phyloP scores from a whole-genome alignment of 2,888 invertebrate species.

The Ormyrus nitidulus region DNA sequence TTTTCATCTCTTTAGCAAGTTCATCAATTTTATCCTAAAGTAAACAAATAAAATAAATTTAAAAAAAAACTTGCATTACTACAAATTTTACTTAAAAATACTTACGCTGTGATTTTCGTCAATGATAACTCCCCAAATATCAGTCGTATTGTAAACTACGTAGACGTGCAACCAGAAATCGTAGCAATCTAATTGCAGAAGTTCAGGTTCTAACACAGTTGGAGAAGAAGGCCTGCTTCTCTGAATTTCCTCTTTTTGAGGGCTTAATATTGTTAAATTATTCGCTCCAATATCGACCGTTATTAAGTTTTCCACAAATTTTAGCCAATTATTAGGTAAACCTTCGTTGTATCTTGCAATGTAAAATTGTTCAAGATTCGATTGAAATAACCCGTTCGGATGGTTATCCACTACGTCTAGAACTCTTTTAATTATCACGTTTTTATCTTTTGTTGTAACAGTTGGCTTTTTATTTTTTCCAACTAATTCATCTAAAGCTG shows the following conservation, averaged over 20 bases:
- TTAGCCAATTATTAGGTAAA: slow-evolving; percentile 84
- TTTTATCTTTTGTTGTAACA: slow-evolving; percentile 60
- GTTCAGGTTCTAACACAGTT: slow-evolving; percentile 55
- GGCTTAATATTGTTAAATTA: slow-evolving; percentile 76
- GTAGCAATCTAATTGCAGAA: slow-evolving; percentile 69
- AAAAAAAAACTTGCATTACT: neutral
- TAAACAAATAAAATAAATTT: slow-evolving; percentile 12
- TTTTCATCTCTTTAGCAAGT: slow-evolving; percentile 73
- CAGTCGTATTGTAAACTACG: slow-evolving; percentile 79
- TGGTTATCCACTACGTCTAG: slow-evolving; percentile 75
- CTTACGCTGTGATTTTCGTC: slow-evolving; percentile 81
- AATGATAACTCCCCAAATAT: slow-evolving; percentile 83
- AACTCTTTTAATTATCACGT: slow-evolving; percentile 70
- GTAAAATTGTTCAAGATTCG: slow-evolving; percentile 76
- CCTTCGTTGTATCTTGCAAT: slow-evolving; percentile 81
- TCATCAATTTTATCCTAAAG: slow-evolving; percentile 72
- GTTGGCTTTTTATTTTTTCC: slow-evolving; percentile 53
- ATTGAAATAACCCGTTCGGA: slow-evolving; percentile 76
- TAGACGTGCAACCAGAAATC: slow-evolving; percentile 80
- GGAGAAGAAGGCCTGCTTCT: neutral
- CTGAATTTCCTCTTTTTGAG: slow-evolving; percentile 29
- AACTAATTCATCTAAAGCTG: slow-evolving; percentile 72
- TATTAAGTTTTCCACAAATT: slow-evolving; percentile 79
- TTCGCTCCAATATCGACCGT: slow-evolving; percentile 78
- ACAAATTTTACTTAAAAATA: slow-evolving; percentile 52